Evolutionary conservation across 2,113 vertebrate genomes (phyloP), one percentile per base, ranked within the genome.

Genomic region (Bothrops jararaca): DNA sequence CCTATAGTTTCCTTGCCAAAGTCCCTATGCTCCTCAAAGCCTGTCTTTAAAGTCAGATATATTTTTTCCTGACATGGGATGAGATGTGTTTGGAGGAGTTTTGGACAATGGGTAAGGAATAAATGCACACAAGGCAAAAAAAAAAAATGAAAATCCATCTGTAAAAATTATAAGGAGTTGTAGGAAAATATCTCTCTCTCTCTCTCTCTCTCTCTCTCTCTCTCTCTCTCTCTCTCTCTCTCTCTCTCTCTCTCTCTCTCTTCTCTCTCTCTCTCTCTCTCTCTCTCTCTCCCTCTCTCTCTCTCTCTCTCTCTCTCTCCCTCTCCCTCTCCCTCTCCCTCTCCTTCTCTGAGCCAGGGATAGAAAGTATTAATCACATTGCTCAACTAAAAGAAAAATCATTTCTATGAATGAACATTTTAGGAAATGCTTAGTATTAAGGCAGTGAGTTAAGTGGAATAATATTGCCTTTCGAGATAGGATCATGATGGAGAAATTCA

Each of bases 361-460:
- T 91, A 96, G 94, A 94, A 86, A 86, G 94, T 96, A 91, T 93
- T 95, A 94, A 94, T 94, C 13, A 91, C 90, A 86, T 86, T 91
- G 9, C 80, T 91, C 93, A 93, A 90, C 20, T 56, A 93, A 92
- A 80, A 50, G 57, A 91, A 22, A 91, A 89, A 94, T 93, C 92
- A 92, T n/a, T 10, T 39, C 39, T 91, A 29, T 80, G 50, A 69
- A 48, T 88, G 39, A 80, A 91, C 91, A 64, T 95, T 95, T 96
- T 60, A 93, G 64, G 24, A 88, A 89, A 0, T 0, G 15, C 15
- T 60, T 10, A 58, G 88, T 94, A 90, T 90, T 94, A 91, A 95
- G 95, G 52, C 89, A 91, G 87, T 94, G 92, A 89, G 26, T 53
- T 88, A 74, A 34, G 57, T 80, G 85, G 85, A 80, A 50, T 39